Evolutionary conservation across 2,797 vertebrate species (phyloP), one percentile per base, ranked within the genome.

Genomic region (Rhinella marina): DNA sequence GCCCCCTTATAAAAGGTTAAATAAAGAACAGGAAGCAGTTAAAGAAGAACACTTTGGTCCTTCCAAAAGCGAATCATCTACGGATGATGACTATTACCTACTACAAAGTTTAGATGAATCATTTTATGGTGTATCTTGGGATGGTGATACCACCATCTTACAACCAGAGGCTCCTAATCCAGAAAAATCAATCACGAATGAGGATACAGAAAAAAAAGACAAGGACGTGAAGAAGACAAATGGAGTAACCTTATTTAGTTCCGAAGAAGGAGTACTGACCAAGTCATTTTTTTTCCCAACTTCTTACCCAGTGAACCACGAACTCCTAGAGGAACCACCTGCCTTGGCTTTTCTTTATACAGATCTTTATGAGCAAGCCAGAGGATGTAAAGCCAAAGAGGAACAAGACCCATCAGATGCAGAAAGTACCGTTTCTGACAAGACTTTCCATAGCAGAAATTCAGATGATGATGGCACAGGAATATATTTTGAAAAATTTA

Each of bases 401-500:
- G 95, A 95, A 6, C 94, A 92, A 4, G 97, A 97, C 32, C 90
- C 87, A 66, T 97, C 96, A 0, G 97, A 97, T 90, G 93, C 95
- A 61, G 97, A 97, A 90, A 97, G 96, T 23, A 91, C 95, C 76
- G 90, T 93, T 82, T 96, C 97, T 27, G 97, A 96, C 88, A 94
- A 92, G 16, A 94, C 95, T 23, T 97, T 97, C 80, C 96, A 92
- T 86, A 96, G 95, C 16, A 94, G 95, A 90, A 92, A 93, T 87
- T 98, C 96, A 90, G 97, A 97, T 90, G 97, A 98, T 87, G 97
- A 98, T 76, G 93, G 92, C 23, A 93, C 92, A 2, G 96, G 96
- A 66, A 95, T 97, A 0, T 98, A 98, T 93, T 95, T 98, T 93
- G 97, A 99, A 94, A 99, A 97, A 92, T 98, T 98, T 75, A 95